A percentile compares a stretch with the other conserved stretches of the same genome.
phyloP scores from a whole-genome alignment of 1,140 invertebrate species.

The Brachionus koreanus region DNA sequence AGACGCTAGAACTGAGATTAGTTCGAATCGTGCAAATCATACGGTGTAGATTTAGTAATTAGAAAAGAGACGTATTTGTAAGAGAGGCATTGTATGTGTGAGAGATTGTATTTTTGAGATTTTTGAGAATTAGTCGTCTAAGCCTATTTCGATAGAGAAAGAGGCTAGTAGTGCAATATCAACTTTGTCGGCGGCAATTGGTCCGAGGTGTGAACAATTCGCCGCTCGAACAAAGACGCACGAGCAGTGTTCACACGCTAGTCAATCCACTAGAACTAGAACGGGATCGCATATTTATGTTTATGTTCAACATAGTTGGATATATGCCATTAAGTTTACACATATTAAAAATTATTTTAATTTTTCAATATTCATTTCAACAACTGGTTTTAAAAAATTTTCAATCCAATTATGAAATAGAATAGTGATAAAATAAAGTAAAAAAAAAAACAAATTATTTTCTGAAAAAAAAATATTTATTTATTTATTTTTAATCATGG shows the following conservation, averaged over 20 bases:
- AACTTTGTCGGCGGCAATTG: neutral
- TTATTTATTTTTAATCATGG: neutral
- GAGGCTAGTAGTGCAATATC: neutral
- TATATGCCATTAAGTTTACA: neutral
- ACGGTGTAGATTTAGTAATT: neutral
- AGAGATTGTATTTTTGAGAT: too few relatives aligned
- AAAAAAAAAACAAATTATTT: too few relatives aligned
- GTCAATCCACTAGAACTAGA: neutral
- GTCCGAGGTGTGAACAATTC: neutral
- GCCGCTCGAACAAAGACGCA: neutral
- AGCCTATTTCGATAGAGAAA: neutral
- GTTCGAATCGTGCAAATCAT: neutral
- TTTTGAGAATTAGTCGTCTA: neutral
- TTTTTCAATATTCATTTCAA: neutral
- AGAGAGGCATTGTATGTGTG: neutral
- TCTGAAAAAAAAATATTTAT: neutral
- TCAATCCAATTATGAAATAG: conserved; percentile 4
- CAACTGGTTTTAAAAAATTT: neutral
- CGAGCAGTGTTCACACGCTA: neutral
- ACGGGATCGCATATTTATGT: neutral
- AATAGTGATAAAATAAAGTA: neutral
- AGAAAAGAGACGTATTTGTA: neutral
- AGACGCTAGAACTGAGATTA: neutral
- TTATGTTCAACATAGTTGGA: neutral
- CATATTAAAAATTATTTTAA: neutral